These are phyloP conservation scores for Diplodus sargus DNA, from an alignment of 2,797 vertebrate genomes.

Conservation along the genomic window DNA sequence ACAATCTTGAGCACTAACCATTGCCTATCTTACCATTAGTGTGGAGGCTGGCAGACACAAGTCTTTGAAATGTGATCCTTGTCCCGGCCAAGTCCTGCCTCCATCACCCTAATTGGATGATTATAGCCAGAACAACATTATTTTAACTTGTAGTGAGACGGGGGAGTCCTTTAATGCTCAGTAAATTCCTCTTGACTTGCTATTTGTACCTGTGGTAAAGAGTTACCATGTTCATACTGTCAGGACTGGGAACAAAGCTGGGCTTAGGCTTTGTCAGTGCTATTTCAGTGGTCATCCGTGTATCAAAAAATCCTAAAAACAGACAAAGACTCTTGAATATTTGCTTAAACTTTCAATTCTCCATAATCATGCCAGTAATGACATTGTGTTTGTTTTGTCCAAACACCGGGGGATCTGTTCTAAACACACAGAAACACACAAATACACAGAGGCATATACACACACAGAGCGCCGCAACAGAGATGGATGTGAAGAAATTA, in stretches of 20 bases:
- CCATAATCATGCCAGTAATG: slow-evolving; percentile 84
- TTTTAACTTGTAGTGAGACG: slow-evolving; percentile 81
- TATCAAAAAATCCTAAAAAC: slow-evolving; percentile 80
- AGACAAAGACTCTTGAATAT: slow-evolving; percentile 80
- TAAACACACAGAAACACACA: slow-evolving; percentile 68
- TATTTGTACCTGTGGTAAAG: slow-evolving; percentile 79
- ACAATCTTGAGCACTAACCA: slow-evolving; percentile 63
- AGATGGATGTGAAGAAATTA: slow-evolving; percentile 76
- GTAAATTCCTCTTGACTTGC: slow-evolving; percentile 81
- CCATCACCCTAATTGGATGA: slow-evolving; percentile 85
- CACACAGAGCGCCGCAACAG: slow-evolving; percentile 44
- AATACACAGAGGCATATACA: slow-evolving; percentile 50
- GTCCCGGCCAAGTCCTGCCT: slow-evolving; percentile 84
- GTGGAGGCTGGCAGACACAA: slow-evolving; percentile 81
- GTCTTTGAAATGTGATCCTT: slow-evolving; percentile 89
- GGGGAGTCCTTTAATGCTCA: slow-evolving; percentile 77
- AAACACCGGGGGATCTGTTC: slow-evolving; percentile 72
- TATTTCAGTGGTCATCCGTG: slow-evolving; percentile 73
- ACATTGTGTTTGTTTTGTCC: slow-evolving; percentile 80
- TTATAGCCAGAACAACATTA: slow-evolving; percentile 91
- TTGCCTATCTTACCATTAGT: slow-evolving; percentile 80
- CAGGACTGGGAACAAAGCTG: slow-evolving; percentile 72
- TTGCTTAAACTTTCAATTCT: slow-evolving; percentile 82
- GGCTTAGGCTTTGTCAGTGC: slow-evolving; percentile 59
- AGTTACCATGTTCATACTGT: slow-evolving; percentile 74